Conservation (phyloP, 2,888 invertebrate species). For the Pollenia amentaria region DNA sequence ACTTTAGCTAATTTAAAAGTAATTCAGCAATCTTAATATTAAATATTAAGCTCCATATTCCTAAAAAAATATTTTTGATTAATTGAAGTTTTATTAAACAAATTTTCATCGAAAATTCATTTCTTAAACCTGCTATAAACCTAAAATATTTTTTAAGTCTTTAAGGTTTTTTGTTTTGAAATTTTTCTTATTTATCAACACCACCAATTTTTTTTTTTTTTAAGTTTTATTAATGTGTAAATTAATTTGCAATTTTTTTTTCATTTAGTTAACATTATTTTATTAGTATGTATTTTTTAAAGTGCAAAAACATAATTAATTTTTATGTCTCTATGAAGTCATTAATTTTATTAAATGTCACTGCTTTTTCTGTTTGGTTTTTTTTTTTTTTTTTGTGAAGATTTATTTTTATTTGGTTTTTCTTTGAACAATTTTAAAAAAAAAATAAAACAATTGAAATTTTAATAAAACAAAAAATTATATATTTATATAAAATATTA, state of each 20-base stretch:
- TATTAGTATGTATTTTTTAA: constrained; percentile 20
- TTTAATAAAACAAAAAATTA: not conserved
- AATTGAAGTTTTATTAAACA: too few species aligned
- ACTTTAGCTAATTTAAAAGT: not conserved
- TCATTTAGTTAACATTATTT: constrained; percentile 2
- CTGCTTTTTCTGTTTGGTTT: not conserved
- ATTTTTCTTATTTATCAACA: constrained; percentile 9
- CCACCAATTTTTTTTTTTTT: not conserved
- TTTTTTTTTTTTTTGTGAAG: not conserved
- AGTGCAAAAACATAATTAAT: constrained; percentile 45
- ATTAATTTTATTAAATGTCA: constrained; percentile 57
- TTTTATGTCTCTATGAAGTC: constrained; percentile 48
- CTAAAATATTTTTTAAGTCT: too few species aligned
- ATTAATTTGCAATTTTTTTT: constrained; percentile 44
- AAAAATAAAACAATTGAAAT: constrained; percentile 16
- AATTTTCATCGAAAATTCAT: too few species aligned
- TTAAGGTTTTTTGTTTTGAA: too few species aligned
- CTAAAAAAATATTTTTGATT: too few species aligned
- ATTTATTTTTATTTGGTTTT: constrained; percentile 21
- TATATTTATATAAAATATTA: not conserved
- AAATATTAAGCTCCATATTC: not conserved
- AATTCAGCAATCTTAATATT: not conserved
- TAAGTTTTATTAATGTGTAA: constrained; percentile 18
- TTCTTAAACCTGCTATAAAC: too few species aligned
- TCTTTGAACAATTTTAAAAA: not conserved